Evolutionary conservation across 2,888 invertebrate genomes (phyloP), one percentile per base, ranked within the genome.

Genomic region (Epicampocera succincta): DNA sequence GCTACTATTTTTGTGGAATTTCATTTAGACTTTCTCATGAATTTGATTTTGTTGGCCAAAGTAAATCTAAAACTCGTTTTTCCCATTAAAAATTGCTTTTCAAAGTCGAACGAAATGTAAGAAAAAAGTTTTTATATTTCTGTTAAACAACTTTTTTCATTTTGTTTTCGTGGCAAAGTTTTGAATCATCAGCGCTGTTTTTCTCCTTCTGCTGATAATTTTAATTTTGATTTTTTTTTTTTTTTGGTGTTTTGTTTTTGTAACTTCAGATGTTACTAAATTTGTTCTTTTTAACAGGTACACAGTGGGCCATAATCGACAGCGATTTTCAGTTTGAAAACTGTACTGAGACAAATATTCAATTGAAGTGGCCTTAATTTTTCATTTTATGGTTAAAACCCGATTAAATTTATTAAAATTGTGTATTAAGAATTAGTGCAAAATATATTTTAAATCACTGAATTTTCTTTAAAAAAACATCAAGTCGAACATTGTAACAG

Each of bases 151-250:
- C 13, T 15, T 60, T 69, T 72, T 44, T 66, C 42, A 60, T 63
- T 72, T 61, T 68, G 68, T 76, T 72, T 78, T 48, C 40, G 48
- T 81, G 65, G 78, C 54, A 46, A 63, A 63, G 72, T 48, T 76
- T 76, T 78, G 71, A 79, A 71, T 83, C 78, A 78, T 75, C 56
- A 44, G 29, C 21, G 54, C 8, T 72, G 50, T 1, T 52, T 44
- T 46, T 74, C 42, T n/a, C 54, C 44, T 74, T 44, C 13, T 63
- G 60, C 66, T 63, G 54, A 25, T 71, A 17, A 17, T 71, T 25
- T 25, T 3, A 58, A 19, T 60, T 44, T 50, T 46, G 0, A 13
- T 19, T 52, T 46, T 63, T 52, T 38, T 48, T 40, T 33, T 63
- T 58, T 58, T 46, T 46, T 25, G 44, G 9, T 58, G 15, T 38